A percentile compares a stretch with the other conserved stretches of the same genome.
phyloP scores from a whole-genome alignment of 2,888 invertebrate genomes.

The Lottia scabra region DNA sequence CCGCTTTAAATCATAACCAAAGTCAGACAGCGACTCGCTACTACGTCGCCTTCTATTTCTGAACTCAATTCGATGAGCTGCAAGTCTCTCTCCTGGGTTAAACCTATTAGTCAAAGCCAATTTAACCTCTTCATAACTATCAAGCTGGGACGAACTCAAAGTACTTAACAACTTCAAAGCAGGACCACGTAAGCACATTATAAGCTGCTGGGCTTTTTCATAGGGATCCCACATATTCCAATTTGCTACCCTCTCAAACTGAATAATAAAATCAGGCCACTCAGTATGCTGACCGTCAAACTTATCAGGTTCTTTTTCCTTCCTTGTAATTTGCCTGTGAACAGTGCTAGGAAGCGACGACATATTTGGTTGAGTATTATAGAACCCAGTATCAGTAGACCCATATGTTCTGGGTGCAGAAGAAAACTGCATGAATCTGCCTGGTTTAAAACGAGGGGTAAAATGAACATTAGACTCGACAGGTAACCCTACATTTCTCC shows the following conservation, averaged over 20 bases:
- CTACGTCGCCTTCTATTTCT: neutral
- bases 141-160: neutral
- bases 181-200: constrained; percentile 12
- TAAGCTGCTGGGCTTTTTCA: constrained; percentile 18
- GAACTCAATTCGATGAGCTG: neutral
- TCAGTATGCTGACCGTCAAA: constrained; percentile 32
- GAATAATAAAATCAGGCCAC: constrained; percentile 35
- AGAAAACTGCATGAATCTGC: too few species aligned
- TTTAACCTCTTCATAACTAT: constrained; percentile 1
- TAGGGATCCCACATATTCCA: constrained; percentile 31
- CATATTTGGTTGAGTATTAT: too few species aligned
- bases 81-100: neutral
- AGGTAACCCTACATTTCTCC: too few species aligned
- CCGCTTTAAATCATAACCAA: neutral
- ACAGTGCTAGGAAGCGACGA: too few species aligned
- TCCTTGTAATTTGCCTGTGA: neutral
- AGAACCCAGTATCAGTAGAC: too few species aligned
- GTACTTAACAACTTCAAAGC: constrained; percentile 12
- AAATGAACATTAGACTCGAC: too few species aligned
- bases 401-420: too few species aligned
- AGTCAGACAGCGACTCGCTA: constrained; percentile 1
- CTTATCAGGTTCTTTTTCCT: constrained; percentile 33
- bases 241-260: constrained; percentile 34
- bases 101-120: neutral
- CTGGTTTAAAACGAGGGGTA: too few species aligned